Conservation (phyloP, 2,888 invertebrate species). For the Scelioninae gen. 2 region DNA sequence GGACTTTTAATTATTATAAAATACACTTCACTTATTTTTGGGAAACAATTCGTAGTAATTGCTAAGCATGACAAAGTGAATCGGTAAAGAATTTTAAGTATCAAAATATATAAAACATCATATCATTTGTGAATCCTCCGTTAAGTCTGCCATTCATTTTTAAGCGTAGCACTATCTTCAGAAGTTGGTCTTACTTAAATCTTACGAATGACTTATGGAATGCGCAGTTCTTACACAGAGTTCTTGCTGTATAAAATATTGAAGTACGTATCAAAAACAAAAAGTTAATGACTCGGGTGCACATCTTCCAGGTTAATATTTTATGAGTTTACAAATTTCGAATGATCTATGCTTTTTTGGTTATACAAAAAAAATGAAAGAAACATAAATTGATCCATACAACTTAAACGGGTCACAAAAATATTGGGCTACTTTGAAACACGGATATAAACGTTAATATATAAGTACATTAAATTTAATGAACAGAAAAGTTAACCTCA, state of each 20-base stretch:
- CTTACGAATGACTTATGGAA: constrained; percentile 8
- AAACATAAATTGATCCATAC: too few species aligned
- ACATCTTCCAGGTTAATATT: too few species aligned
- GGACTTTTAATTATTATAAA: too few species aligned
- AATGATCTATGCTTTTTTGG: too few species aligned
- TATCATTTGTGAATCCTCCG: constrained; percentile 11
- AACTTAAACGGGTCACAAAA: too few species aligned
- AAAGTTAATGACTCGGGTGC: constrained; percentile 10
- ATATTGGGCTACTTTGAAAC: too few species aligned
- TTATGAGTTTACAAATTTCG: too few species aligned
- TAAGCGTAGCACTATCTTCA: constrained; percentile 6
- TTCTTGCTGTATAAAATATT: constrained; percentile 1
- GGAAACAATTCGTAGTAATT: background rate
- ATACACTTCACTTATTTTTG: too few species aligned
- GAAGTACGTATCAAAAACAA: background rate
- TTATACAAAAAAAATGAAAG: too few species aligned
- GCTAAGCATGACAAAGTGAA: background rate
- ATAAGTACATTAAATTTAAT: too few species aligned
- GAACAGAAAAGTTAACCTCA: too few species aligned
- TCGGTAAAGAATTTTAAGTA: background rate
- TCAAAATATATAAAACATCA: constrained; percentile 4
- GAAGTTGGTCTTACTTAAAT: constrained; percentile 17
- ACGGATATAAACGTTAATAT: too few species aligned
- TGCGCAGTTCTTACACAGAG: constrained; percentile 2
- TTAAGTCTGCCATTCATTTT: constrained; percentile 25